Conservation (phyloP, 2,113 vertebrate genomes). For the Catagonus wagneri region DNA sequence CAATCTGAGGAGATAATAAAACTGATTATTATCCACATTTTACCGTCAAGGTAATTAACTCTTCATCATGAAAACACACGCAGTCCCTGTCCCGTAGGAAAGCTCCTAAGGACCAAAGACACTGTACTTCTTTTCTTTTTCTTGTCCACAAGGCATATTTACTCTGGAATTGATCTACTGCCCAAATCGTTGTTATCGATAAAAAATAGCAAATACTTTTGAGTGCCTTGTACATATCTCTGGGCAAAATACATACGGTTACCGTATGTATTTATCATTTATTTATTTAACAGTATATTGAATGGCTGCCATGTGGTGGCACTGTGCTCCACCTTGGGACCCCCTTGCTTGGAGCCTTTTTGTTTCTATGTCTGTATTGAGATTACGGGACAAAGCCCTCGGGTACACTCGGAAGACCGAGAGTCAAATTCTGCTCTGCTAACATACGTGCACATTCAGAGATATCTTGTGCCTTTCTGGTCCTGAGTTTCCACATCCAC, state of each 20-base stretch:
- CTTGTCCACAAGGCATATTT: neutral
- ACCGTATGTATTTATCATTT: no score
- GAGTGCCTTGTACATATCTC: neutral
- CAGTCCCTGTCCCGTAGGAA: neutral
- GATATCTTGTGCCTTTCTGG: neutral
- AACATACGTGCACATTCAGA: fast-evolving
- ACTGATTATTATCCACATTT: neutral
- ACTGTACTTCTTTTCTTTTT: neutral
- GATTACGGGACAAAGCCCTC: neutral
- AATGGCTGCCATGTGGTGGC: neutral
- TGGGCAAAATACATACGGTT: neutral
- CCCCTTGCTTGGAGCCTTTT: neutral
- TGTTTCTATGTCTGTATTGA: neutral
- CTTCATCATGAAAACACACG: neutral
- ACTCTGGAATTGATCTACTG: neutral
- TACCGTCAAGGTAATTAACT: neutral
- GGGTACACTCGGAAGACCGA: neutral
- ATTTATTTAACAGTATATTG: neutral
- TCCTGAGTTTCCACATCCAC: neutral
- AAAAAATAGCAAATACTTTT: conserved; percentile 39
- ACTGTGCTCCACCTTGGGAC: neutral
- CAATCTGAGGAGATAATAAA: conserved; percentile 3
- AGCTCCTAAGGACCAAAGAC: neutral
- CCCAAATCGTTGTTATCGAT: neutral
- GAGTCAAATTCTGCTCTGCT: neutral